Percentiles rank a stretch among this genome's conserved stretches.
phyloP scores from a whole-genome alignment of 2,113 vertebrate genomes.

The Malaclemys terrapin region DNA sequence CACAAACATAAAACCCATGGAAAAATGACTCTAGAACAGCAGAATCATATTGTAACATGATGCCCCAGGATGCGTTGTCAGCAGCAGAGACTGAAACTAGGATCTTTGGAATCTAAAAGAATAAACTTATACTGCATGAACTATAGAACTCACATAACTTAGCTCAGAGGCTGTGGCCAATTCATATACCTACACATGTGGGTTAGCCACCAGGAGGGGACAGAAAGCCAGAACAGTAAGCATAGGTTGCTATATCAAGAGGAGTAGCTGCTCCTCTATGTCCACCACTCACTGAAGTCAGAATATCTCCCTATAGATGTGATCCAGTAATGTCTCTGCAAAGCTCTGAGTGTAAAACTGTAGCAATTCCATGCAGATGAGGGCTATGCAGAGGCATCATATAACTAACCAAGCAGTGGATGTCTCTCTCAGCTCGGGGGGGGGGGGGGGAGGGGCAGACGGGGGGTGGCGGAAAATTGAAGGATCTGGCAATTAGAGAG shows the following conservation, averaged over 20 bases:
- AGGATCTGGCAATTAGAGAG: not conserved
- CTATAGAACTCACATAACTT: not conserved
- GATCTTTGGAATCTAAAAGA: not conserved
- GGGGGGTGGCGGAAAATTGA: not conserved
- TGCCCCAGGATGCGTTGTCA: not conserved
- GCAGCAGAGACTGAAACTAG: not conserved
- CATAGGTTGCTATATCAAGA: not conserved
- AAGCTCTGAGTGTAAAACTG: accelerated
- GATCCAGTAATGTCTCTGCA: accelerated
- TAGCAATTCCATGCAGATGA: slow-evolving; percentile 10
- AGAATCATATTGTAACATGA: not conserved
- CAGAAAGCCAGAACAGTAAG: accelerated
- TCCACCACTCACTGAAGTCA: not conserved
- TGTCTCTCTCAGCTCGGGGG: not conserved
- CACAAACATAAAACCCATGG: not conserved
- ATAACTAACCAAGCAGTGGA: not conserved
- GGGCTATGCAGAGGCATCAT: not conserved
- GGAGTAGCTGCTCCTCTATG: not conserved
- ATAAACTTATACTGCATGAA: not conserved
- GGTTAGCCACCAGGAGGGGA: not conserved
- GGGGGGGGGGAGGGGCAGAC: not conserved
- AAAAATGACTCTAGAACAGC: not conserved
- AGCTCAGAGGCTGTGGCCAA: not conserved
- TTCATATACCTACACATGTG: not conserved
- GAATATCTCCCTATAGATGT: not conserved